Base-by-base conservation (phyloP, 2,888 invertebrate species). In the Leptura quadrifasciata region DNA sequence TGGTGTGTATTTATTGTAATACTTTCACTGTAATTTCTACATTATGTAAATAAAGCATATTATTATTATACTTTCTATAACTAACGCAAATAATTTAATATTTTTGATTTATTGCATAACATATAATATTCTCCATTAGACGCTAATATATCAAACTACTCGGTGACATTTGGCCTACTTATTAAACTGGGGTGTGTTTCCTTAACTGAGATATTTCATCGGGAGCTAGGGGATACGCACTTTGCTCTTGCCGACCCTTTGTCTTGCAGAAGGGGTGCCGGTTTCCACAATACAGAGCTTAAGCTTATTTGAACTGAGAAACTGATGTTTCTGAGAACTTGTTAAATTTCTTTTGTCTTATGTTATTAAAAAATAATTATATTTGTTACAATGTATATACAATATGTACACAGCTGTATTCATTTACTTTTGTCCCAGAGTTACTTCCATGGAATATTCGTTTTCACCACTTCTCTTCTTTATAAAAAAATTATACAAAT, bases 311-410 rank as follows among this genome's bases (percentile, higher is more conserved):
- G 27, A n/a, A 60, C 12, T 60, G 27, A 15, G 24, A 39, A 3
- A 12, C 39, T 12, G 15, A 39, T 39, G 39, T 39, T 12, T 12
- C 39, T 39, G 39, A 12, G 5, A 47, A 47, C 47, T 47, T 47
- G 47, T 47, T 47, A 47, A n/a, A 47, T 47, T 47, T 47, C 47
- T 47, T n/a, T 15, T 47, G n/a, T 57, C 3, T 6, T 57, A 15
- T 20, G 21, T 20, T 60, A 60, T 60, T 60, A 60, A 60, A 60
- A 60, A 60, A 31, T 31, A 31, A 31, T 31, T 31, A 31, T 6
- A 31, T 60, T 39, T 39, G 39, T 10, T 15, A 39, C 12, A 39
- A 8, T 12, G 39, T 39, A 12, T 12, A 12, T 39, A 39, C 39
- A 39, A 39, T 35, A 35, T 10, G 35, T 8, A 10, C 35, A 35